These are phyloP conservation scores for Cephus nigrinus DNA, from an alignment of 2,888 invertebrate genomes.

Conservation along the genomic window DNA sequence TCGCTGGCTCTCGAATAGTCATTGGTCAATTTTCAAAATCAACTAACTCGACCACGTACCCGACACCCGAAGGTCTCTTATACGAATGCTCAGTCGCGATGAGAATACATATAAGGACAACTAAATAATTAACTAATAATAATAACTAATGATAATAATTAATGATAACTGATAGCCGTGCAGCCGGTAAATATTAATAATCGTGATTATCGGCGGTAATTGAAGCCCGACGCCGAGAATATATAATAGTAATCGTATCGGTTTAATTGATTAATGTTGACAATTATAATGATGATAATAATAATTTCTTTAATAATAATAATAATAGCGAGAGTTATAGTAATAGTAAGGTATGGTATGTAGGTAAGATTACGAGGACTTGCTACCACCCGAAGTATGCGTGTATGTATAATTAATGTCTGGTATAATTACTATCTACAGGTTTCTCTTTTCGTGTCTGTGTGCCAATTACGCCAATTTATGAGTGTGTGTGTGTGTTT, in stretches of 20 bases:
- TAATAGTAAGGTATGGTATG: constrained; percentile 1
- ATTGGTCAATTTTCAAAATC: not conserved
- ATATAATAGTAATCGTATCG: constrained; percentile 40
- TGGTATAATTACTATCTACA: constrained; percentile 29
- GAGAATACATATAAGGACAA: not conserved
- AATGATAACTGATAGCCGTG: constrained; percentile 23
- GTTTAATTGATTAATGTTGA: constrained; percentile 28
- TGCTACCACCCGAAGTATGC: constrained; percentile 40
- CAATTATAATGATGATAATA: constrained; percentile 34
- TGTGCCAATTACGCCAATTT: constrained; percentile 5
- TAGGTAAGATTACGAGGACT: constrained; percentile 39
- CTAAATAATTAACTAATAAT: constrained; percentile 8
- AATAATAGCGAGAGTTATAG: not conserved
- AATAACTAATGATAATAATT: constrained; percentile 32
- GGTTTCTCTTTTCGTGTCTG: constrained; percentile 23
- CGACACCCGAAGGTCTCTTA: not conserved
- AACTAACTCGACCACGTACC: not conserved
- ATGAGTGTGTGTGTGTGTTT: constrained; percentile 1
- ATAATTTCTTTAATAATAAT: constrained; percentile 20
- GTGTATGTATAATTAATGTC: constrained; percentile 25
- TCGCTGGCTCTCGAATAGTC: not conserved
- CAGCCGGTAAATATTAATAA: constrained; percentile 26
- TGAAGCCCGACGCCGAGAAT: constrained; percentile 10
- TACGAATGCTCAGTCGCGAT: not conserved
- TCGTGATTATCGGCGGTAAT: constrained; percentile 26